Base-by-base conservation (phyloP, 1,140 invertebrate genomes). In the Eurytemora carolleeae region DNA sequence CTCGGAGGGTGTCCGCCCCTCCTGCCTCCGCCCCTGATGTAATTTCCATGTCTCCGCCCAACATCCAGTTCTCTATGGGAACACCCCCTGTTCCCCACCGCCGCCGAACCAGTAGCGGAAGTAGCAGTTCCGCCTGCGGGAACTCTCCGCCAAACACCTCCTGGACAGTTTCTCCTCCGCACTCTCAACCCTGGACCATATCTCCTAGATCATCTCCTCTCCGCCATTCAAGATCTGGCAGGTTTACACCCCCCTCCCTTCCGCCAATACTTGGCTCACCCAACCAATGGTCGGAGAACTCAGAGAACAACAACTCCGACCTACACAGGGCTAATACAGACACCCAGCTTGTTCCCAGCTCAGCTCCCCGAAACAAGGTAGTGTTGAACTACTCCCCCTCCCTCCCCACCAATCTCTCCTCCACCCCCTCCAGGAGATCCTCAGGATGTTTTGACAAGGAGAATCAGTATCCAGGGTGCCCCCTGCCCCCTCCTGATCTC, bases 121-220 rank as follows among this genome's bases (percentile, higher is more conserved):
- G 69, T 92, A 91, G 73, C 82, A 77, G 79, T 61, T 80, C 81
- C 63, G 68, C 77, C 52, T 77, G 80, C 55, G 82, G 84, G 68
- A 83, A 82, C 60, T 84, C 85, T 60, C 87, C 85, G 53, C 80
- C 81, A 0, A 83, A 84, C 24, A 83, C 56, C 58, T 59, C 63
- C 31, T 59, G 57, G 67, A 64, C 54, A 63, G 62, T 57, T 24
- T 67, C 59, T 61, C 65, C 55, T 63, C 64, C 58, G 64, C 63
- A 57, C 64, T 63, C 59, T 65, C 64, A 21, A 63, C 65, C 55
- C 58, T 66, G n/a, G 55, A n/a, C n/a, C 7, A n/a, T 44, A 7
- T 24, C 26, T 22, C 44, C 55, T 23, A 53, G 60, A 19, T 20
- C 7, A 19, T 24, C 19, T 54, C 23, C 22, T 57, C 1, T 60